A percentile compares a stretch with the other conserved stretches of the same genome.
Conservation (phyloP, 2,113 vertebrate species). For the Montifringilla adamsi region DNA sequence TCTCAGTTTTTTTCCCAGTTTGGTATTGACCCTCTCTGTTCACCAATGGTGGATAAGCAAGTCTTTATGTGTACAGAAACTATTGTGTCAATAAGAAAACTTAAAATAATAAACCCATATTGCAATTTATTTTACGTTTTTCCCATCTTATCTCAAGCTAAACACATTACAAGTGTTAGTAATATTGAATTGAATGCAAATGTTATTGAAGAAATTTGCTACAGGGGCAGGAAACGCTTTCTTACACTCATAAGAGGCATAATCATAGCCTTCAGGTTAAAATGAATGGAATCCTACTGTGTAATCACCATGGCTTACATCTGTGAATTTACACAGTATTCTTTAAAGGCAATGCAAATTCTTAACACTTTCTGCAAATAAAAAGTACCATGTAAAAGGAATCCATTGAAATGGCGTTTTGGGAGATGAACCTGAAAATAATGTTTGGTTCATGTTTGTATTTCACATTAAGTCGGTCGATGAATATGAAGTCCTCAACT, state of each 20-base stretch:
- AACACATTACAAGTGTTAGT: slow-evolving; percentile 16
- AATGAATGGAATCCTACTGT: slow-evolving; percentile 51
- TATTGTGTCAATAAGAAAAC: slow-evolving; percentile 35
- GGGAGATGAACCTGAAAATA: slow-evolving; percentile 18
- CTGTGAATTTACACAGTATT: slow-evolving; percentile 25
- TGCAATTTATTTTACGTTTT: slow-evolving; percentile 55
- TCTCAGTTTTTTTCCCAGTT: background rate
- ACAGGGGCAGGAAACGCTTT: slow-evolving; percentile 23
- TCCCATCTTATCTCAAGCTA: slow-evolving; percentile 11
- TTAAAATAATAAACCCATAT: slow-evolving; percentile 33
- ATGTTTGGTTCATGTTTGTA: background rate
- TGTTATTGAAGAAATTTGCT: slow-evolving; percentile 26
- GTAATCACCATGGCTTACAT: slow-evolving; percentile 38
- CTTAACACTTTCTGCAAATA: slow-evolving; percentile 43
- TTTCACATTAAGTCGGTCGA: background rate
- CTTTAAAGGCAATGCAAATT: slow-evolving; percentile 41
- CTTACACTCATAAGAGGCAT: slow-evolving; percentile 4
- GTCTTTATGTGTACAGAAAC: slow-evolving; percentile 25
- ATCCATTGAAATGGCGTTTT: background rate
- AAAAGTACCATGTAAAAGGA: background rate
- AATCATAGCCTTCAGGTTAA: slow-evolving; percentile 53
- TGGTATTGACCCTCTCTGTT: slow-evolving; percentile 6
- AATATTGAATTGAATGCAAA: slow-evolving; percentile 44
- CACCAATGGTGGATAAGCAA: slow-evolving; percentile 22
- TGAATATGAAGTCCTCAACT: background rate